Percentiles rank a stretch among this genome's conserved stretches.
Evolutionary conservation across 1,140 invertebrate species (phyloP).

Genomic region (Pseudomyrmex dendroicus): DNA sequence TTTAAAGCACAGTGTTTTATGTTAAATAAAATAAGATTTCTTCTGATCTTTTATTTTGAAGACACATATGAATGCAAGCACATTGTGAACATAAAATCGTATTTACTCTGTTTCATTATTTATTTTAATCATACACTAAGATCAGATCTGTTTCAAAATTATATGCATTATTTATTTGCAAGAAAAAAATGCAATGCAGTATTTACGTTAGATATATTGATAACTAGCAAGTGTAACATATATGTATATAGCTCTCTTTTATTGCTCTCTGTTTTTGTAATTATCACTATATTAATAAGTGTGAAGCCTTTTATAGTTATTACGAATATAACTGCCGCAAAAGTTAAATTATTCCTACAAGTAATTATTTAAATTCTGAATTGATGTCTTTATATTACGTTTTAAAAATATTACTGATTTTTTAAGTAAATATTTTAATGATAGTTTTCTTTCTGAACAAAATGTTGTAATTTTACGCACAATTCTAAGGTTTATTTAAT

Average conservation of each 20-base stretch:
- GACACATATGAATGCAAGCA: background rate
- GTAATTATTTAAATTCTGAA: background rate
- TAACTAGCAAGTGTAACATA: background rate
- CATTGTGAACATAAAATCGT: background rate
- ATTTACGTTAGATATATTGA: background rate
- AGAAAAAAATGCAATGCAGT: slow-evolving; percentile 13
- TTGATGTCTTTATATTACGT: background rate
- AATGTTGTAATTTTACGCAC: too few relatives aligned
- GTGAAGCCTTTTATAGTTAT: background rate
- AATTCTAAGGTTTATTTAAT: background rate
- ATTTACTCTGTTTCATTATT: background rate
- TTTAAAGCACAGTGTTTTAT: background rate
- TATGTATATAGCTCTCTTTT: too few relatives aligned
- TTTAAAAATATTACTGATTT: slow-evolving; percentile 1
- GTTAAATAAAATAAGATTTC: too few relatives aligned
- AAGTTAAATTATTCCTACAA: background rate
- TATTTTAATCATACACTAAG: background rate
- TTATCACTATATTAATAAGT: slow-evolving; percentile 15
- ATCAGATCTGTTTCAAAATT: slow-evolving; percentile 1
- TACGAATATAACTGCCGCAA: background rate
- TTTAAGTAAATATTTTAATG: background rate
- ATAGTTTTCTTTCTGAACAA: too few relatives aligned
- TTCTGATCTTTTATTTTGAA: too few relatives aligned
- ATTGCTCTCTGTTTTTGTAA: background rate
- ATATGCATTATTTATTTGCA: background rate